phyloP scores from a whole-genome alignment of 2,797 vertebrate species.

The Rhynchotus rufescens region DNA sequence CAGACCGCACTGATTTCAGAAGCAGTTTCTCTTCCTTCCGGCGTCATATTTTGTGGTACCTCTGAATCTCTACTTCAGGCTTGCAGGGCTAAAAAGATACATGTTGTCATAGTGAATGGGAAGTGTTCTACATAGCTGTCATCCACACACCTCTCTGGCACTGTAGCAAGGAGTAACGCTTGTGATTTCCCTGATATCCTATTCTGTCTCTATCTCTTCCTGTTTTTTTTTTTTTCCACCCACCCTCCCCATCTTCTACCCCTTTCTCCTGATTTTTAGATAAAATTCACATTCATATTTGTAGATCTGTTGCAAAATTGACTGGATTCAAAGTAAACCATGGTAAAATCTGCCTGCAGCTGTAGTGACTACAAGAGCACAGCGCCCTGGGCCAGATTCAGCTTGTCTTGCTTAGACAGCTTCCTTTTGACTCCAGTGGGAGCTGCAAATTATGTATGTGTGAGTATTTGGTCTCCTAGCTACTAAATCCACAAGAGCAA shows the following conservation, averaged over 20 bases:
- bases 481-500: not conserved
- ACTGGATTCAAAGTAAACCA: not conserved
- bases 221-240: not conserved
- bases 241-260: not conserved
- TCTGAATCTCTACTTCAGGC: not conserved
- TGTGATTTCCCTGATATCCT: not conserved
- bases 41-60: not conserved
- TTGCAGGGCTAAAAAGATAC: not conserved
- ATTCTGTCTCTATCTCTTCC: not conserved
- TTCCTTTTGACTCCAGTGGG: not conserved
- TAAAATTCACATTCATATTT: not conserved
- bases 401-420: not conserved
- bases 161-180: not conserved
- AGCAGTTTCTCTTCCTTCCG: not conserved
- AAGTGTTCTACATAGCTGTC: not conserved
- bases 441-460: not conserved
- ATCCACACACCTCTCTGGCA: fast-evolving
- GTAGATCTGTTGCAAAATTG: not conserved
- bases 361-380: not conserved
- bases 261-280: not conserved
- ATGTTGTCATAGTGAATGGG: fast-evolving
- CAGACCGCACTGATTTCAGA: fast-evolving
- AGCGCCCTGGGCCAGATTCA: not conserved
- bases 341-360: not conserved
- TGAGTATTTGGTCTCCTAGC: not conserved